Evolutionary conservation across 1,140 invertebrate species (phyloP).

Genomic region (Drosophila orosa): DNA sequence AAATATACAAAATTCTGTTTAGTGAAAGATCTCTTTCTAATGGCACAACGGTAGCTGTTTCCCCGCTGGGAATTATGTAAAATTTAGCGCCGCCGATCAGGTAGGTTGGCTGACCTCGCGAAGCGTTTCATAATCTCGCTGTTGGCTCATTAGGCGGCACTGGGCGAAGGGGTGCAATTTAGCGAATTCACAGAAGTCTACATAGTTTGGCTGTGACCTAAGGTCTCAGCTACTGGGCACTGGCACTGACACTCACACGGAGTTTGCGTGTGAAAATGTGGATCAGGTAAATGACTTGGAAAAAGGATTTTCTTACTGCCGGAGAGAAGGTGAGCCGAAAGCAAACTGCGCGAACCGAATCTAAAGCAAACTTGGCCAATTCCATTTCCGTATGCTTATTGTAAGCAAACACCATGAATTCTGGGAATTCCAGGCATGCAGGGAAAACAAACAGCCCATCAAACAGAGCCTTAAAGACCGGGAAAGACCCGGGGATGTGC

Average conservation of each 20-base stretch:
- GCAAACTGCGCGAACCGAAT: slow-evolving; percentile 16
- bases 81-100: slow-evolving; percentile 44
- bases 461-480: neutral
- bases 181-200: slow-evolving; percentile 28
- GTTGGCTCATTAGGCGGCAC: slow-evolving; percentile 14
- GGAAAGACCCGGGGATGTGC: slow-evolving; percentile 24
- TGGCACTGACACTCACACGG: slow-evolving; percentile 3
- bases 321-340: slow-evolving; percentile 23
- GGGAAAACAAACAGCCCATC: slow-evolving; percentile 26
- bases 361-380: slow-evolving; percentile 31
- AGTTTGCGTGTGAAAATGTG: slow-evolving; percentile 56
- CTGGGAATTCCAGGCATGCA: slow-evolving; percentile 38
- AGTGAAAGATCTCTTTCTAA: slow-evolving; percentile 13
- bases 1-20: slow-evolving; percentile 11
- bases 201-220: neutral
- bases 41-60: too few species aligned
- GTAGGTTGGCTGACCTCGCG: slow-evolving; percentile 11
- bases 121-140: slow-evolving; percentile 20
- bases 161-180: slow-evolving; percentile 27
- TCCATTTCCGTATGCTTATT: slow-evolving; percentile 62
- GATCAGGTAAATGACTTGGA: slow-evolving; percentile 12
- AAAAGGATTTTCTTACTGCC: slow-evolving; percentile 30
- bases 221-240: slow-evolving; percentile 1
- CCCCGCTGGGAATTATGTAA: slow-evolving; percentile 42
- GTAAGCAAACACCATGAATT: slow-evolving; percentile 55